Conservation (phyloP, 2,888 invertebrate genomes). For the Spisula subtruncata region DNA sequence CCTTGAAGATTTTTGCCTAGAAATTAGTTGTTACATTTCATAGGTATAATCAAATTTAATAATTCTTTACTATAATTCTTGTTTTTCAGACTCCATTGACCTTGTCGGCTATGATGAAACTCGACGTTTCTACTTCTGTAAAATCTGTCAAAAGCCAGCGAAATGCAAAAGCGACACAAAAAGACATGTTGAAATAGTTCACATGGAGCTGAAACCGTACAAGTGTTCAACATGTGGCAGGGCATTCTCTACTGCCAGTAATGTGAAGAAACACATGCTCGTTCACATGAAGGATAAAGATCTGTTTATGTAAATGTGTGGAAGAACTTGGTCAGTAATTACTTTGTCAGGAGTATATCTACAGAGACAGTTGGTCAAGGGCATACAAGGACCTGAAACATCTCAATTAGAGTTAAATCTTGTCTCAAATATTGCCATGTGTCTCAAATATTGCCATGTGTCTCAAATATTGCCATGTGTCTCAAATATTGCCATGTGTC, state of each 20-base stretch:
- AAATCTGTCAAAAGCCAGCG: not conserved
- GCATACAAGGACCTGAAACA: too few species aligned
- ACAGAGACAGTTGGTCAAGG: too few species aligned
- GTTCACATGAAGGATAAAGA: conserved; percentile 32
- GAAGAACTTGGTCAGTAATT: too few species aligned
- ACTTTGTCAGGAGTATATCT: too few species aligned
- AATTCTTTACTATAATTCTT: not conserved
- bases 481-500: too few species aligned
- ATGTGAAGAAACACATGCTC: conserved; percentile 56
- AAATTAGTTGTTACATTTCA: not conserved
- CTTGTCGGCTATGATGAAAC: not conserved
- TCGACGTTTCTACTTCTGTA: not conserved
- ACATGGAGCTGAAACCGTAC: conserved; percentile 43
- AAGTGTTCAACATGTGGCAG: not conserved
- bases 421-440: too few species aligned
- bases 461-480: too few species aligned
- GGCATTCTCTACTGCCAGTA: not conserved
- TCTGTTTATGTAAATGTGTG: too few species aligned
- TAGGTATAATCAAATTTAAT: not conserved
- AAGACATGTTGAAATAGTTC: conserved; percentile 56
- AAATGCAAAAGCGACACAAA: conserved; percentile 35
- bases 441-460: too few species aligned
- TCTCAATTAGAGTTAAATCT: too few species aligned
- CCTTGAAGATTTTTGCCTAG: not conserved
- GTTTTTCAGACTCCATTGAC: conserved; percentile 23